Base-by-base conservation (phyloP, 2,888 invertebrate species). In the Cataglyphis livida region DNA sequence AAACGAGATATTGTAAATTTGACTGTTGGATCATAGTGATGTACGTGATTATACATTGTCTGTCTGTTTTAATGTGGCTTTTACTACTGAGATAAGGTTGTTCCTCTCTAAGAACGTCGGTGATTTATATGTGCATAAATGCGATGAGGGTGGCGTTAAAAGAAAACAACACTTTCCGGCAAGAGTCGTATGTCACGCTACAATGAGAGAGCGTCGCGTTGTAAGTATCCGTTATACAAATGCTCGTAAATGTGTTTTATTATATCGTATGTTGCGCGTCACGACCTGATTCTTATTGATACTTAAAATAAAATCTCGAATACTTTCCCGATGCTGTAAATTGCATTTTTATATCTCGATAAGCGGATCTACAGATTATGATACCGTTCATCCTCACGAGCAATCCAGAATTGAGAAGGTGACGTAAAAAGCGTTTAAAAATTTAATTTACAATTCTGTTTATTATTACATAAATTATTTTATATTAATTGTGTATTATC, bases 311-410 rank as follows among this genome's bases (percentile, higher is more conserved):
- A 81, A 81, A 74, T 35, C 61, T 48, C 61, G 35, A 61, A 62
- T 73, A 71, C 79, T 71, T 61, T 32, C 75, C 25, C 70, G 57
- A 78, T 65, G 41, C 41, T 79, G 32, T 71, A 79, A 79, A 79
- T 71, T 79, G 71, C 71, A 32, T 44, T 70, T 78, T 78, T 78
- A 78, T 57, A 78, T 70, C 78, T 32, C 70, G 78, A 78, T 70
- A 78, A 78, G 32, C 41, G 54, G 15, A 0, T 21, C n/a, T 51
- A 7, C 7, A 57, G 59, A 28, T 78, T 70, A 70, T 57, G 57
- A 5, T 12, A 54, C 25, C 10, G 28, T 78, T 70, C 7, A 51
- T 7, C 7, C 54, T 76, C 28, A 28, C 10, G 25, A 78, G n/a
- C 15, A 5, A 10, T 28, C 4, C 38, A 10, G n/a, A 32, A 4